Evolutionary conservation across 2,113 vertebrate genomes (phyloP), one percentile per base, ranked within the genome.

Genomic region (Hiodon alosoides): DNA sequence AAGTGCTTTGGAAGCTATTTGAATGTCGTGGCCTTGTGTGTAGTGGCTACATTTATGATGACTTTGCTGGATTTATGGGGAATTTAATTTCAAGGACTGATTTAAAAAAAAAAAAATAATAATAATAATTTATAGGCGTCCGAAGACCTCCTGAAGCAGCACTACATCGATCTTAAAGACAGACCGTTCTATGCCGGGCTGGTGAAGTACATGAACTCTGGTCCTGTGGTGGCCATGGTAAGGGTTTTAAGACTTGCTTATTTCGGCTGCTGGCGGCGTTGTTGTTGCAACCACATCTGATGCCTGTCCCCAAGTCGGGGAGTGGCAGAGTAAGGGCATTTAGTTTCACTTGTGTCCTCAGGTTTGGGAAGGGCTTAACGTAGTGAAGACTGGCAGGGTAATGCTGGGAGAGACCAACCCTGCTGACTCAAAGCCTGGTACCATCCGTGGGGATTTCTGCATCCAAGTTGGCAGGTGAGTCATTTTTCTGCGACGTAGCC

Each of bases 351-450:
- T 31, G 31, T 31, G 31, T 46, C 9, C 17, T 10, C 76, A 98
- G 97, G 96, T 96, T 53, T 99, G 97, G 97, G 94, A 98, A 85
- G 97, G 96, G 7, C 86, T 96, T 77, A 94, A 87, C 0, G 92
- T 94, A 2, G 95, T 99, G 81, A 98, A 96, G 89, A 93, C 93
- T 3, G 93, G 86, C 62, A 90, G 97, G 77, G 82, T 95, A 82
- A 98, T 99, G 95, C 86, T 98, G 78, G 97, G 97, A 0, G 97
- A 97, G 90, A 98, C 96, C 72, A 97, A 98, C 81, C 97, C 97
- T 0, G 93, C 93, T 0, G 94, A 97, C 85, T 98, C 97, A 69
- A 95, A 96, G 78, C 96, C 97, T 0, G 97, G 97, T 70, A 98
- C 95, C 87, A 98, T 99, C 85, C 94, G 96, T 16, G 97, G 96